Evolutionary conservation across 1,140 invertebrate genomes (phyloP), one percentile per base, ranked within the genome.

Genomic region (Tribolium madens): DNA sequence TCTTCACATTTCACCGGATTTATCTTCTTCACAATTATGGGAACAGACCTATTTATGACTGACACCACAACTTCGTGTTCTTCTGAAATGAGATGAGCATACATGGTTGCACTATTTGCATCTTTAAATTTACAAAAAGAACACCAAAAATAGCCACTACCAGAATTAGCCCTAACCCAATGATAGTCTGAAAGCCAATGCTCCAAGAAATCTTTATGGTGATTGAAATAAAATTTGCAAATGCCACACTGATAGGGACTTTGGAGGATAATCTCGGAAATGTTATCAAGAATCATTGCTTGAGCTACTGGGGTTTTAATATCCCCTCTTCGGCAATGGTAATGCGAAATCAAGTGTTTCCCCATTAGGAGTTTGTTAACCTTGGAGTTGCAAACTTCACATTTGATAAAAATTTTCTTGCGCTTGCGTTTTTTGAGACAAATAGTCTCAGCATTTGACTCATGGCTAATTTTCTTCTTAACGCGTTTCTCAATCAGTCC

Each of bases 141-240:
- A 84, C 95, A 97, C 86, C 90, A 91, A 82, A 91, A 93, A 77
- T 86, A 89, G 0, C 93, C 93, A 1, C 83, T 79, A 36, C 76
- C 70, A 13, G 72, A 74, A 18, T 53, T 75, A 9, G n/a, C 69
- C 70, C 72, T 82, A 46, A 85, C 81, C 21, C 90, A 86, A 77
- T 97, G 95, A 9, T 88, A 85, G 0, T 87, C 80, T 3, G 92
- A 93, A 17, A 87, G 87, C 92, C 95, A 94, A 83, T 97, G 95
- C 7, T 87, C 86, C 81, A 93, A 86, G 81, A 96, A 95, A 52
- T 91, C 88, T 14, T 90, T 87, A 17, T 92, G 88, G 57, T 90
- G 92, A 84, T 96, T 96, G 79, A 92, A 94, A 86, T 95, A 97
- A 85, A 95, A 97, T 50, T 91, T 90, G 85, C 95, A 97, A 0